Conservation (phyloP, 2,888 invertebrate species). For the Hydroisotoma schaefferi region DNA sequence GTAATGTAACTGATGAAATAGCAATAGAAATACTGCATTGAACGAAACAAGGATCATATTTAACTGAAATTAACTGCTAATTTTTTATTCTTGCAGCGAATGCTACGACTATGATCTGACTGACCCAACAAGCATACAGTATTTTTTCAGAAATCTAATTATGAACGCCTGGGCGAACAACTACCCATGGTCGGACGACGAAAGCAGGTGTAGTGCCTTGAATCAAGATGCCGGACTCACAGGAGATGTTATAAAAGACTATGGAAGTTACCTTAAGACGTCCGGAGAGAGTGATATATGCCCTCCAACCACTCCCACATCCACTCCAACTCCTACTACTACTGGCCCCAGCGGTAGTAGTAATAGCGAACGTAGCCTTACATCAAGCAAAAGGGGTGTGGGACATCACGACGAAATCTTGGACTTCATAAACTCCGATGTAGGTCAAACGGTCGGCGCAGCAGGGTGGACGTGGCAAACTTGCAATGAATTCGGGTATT, state of each 20-base stretch:
- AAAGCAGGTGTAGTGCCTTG: constrained; percentile 7
- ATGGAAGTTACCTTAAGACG: constrained; percentile 18
- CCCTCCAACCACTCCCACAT: too few species aligned
- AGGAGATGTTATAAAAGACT: constrained; percentile 4
- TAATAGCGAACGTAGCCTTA: too few species aligned
- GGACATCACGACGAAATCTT: too few species aligned
- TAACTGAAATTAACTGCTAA: too few species aligned
- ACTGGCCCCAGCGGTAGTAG: too few species aligned
- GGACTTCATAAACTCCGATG: constrained; percentile 16
- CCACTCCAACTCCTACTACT: too few species aligned
- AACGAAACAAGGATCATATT: too few species aligned
- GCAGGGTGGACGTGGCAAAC: constrained; percentile 55
- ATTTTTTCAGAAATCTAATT: constrained; percentile 12
- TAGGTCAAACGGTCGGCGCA: constrained; percentile 16
- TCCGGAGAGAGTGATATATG: constrained; percentile 8
- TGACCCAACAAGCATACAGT: constrained; percentile 6
- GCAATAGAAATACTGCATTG: too few species aligned
- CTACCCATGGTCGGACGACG: constrained; percentile 9
- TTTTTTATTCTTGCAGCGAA: constrained; percentile 9
- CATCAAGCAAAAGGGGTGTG: not conserved
- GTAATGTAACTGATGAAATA: too few species aligned
- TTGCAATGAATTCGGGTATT: constrained; percentile 57
- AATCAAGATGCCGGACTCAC: not conserved
- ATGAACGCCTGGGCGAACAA: constrained; percentile 19
- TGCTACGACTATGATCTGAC: constrained; percentile 16